phyloP scores from a whole-genome alignment of 37 sponge, comb jelly and placozoan genomes.

The Diacarnus erythraeanus region DNA sequence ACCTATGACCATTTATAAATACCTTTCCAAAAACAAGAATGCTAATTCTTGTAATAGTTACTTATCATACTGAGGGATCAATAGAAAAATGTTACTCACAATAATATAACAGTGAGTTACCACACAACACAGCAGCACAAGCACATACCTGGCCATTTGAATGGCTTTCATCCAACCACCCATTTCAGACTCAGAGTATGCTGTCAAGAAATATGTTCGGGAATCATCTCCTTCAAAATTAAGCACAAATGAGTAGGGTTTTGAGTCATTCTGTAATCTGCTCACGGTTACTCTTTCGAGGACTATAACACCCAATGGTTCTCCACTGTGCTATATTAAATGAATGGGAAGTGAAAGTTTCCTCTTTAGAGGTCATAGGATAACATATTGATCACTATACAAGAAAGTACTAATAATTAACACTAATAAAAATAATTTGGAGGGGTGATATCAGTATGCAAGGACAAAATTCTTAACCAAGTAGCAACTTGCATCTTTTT shows the following conservation, averaged over 20 bases:
- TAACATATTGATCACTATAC: neutral
- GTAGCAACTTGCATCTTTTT: too few species aligned
- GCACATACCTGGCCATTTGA: conserved; percentile 51
- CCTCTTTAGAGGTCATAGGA: too few species aligned
- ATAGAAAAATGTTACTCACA: neutral
- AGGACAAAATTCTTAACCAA: neutral
- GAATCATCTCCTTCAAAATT: conserved; percentile 58
- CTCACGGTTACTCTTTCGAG: conserved; percentile 51
- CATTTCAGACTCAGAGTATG: conserved; percentile 51
- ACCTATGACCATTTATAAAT: too few species aligned
- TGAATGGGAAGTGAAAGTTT: neutral
- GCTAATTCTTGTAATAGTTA: too few species aligned
- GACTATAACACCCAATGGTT: conserved; percentile 60
- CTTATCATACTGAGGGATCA: too few species aligned
- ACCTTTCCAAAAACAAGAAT: too few species aligned
- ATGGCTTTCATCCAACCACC: conserved; percentile 60
- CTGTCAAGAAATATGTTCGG: conserved; percentile 55
- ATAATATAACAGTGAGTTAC: neutral
- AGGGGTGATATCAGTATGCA: neutral
- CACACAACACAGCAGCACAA: conserved; percentile 16
- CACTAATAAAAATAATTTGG: neutral
- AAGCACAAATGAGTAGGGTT: conserved; percentile 51
- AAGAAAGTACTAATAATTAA: neutral
- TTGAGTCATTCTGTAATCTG: conserved; percentile 18
- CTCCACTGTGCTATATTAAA: conserved; percentile 16